A percentile compares a stretch with the other conserved stretches of the same genome.
Conservation (phyloP, 2,113 vertebrate species). For the Eptesicus fuscus region DNA sequence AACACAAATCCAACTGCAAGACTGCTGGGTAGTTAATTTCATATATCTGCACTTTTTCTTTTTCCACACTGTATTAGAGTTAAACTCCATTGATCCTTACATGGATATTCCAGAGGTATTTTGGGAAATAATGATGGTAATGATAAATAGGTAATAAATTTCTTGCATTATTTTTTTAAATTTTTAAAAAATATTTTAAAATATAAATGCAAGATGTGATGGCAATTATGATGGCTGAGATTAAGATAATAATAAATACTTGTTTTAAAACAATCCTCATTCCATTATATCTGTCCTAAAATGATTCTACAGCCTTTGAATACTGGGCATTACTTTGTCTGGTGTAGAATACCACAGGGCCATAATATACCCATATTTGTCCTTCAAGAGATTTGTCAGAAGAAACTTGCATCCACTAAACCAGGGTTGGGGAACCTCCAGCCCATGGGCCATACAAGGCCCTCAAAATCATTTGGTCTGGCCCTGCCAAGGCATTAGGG, state of each 20-base stretch:
- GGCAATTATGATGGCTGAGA: neutral
- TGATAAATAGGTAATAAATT: neutral
- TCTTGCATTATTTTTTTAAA: neutral
- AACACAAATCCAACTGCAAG: slow-evolving; percentile 1
- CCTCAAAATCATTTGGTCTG: no score
- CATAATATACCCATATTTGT: neutral
- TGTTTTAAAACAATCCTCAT: neutral
- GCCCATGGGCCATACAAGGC: no score
- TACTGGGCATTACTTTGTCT: neutral
- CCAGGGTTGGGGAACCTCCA: no score
- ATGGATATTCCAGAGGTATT: neutral
- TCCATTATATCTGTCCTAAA: neutral
- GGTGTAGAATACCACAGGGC: neutral
- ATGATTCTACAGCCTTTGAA: neutral
- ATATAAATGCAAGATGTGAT: neutral
- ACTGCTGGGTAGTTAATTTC: neutral
- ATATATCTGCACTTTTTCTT: neutral
- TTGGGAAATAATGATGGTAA: neutral
- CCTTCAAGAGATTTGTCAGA: neutral
- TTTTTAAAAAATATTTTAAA: no score
- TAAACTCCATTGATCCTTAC: neutral
- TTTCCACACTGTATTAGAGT: neutral
- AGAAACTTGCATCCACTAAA: neutral
- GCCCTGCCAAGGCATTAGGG: no score
- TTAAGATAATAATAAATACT: slow-evolving; percentile 4